Base-by-base conservation (phyloP, 2,888 invertebrate genomes). In the Oligia latruncula region DNA sequence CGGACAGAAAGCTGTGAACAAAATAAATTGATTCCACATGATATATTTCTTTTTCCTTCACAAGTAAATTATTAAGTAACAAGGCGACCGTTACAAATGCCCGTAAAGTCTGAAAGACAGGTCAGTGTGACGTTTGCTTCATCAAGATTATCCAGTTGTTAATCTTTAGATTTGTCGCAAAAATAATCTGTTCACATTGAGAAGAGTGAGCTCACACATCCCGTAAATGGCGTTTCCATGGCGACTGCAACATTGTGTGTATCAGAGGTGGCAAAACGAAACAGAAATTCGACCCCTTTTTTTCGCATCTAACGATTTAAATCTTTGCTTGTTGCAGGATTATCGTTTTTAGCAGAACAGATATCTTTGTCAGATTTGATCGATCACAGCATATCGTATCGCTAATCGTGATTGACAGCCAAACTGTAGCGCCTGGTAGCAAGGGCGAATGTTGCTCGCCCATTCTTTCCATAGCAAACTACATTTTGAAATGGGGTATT, bases 1-100 rank as follows among this genome's bases (percentile, higher is more conserved):
- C 66, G 71, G 66, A 83, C 70, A 81, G 88, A 72, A 87, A 88
- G 88, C 88, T 77, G 66, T 52, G 74, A 68, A 77, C 76, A 62
- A 78, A 76, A 72, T 77, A 75, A 85, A 82, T 74, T 68, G 77
- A 82, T 81, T 70, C 83, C 88, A 88, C 76, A 86, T 62, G 0
- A n/a, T 20, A 40, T 40, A 65, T 65, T 40, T 1, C 0, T 52
- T 78, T 70, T 71, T 46, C 43, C 15, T 60, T 29, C 8, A 4
- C n/a, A 43, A 40, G 60, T 52, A 35, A 80, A 78, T 46, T 11
- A 46, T 52, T 23, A 2, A 15, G 2, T 17, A 23, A 52, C 52
- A 35, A 35, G 35, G 23, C 2, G 4, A 52, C 15, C 0, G 15
- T 52, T 70, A 52, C 4, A 23, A 52, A 23, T 23, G 49, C 4